These are phyloP conservation scores for Catharus minimus DNA, from an alignment of 2,113 vertebrate species.

Conservation along the genomic window DNA sequence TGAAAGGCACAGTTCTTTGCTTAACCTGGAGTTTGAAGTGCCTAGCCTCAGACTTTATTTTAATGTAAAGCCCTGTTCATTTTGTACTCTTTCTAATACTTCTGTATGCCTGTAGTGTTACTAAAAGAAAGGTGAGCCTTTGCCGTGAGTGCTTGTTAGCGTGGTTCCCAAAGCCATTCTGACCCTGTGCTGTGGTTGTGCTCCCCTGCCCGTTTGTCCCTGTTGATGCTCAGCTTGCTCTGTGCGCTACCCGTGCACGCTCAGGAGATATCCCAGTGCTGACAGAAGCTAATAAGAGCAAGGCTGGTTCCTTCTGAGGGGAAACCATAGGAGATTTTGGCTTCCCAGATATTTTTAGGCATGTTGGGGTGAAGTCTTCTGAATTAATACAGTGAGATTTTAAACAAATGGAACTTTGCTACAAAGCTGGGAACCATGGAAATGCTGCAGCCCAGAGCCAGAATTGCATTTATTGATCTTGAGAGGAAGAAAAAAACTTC, in stretches of 20 bases:
- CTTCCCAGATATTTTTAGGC: not conserved
- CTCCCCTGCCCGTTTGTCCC: constrained; percentile 1
- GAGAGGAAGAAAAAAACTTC: not conserved
- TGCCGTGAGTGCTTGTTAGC: not conserved
- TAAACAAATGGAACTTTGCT: not conserved
- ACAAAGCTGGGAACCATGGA: not conserved
- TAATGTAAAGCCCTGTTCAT: constrained; percentile 80
- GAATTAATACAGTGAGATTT: not conserved
- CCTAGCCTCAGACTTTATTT: constrained; percentile 76
- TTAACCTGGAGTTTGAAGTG: constrained; percentile 71
- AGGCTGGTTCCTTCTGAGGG: not conserved
- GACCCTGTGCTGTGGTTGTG: not conserved
- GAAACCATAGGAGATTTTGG: not conserved
- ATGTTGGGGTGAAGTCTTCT: not conserved
- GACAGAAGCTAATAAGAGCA: constrained; percentile 63
- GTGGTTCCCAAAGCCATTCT: constrained; percentile 46
- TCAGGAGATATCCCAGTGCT: constrained; percentile 55
- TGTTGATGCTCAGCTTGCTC: constrained; percentile 70
- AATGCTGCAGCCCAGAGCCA: not conserved
- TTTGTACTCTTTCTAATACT: constrained; percentile 46
- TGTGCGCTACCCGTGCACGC: constrained; percentile 67
- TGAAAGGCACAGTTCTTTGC: constrained; percentile 14
- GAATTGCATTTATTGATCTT: not conserved
- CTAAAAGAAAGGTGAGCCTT: not conserved
- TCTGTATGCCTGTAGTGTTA: constrained; percentile 45